Base-by-base conservation (phyloP, 2,888 invertebrate genomes). In the Orthosia cruda region DNA sequence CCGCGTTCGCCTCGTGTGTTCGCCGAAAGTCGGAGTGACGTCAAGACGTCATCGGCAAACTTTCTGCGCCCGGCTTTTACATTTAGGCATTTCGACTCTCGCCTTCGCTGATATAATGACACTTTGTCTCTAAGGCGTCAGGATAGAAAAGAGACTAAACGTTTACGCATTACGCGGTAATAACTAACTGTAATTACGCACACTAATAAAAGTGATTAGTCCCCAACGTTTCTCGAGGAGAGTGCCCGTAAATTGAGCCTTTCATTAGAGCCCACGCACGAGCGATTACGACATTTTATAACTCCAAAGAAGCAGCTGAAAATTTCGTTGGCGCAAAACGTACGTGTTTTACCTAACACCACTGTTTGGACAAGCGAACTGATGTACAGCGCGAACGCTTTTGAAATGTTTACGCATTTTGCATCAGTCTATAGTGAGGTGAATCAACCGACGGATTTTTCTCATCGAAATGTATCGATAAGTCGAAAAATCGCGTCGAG, bases 401-500 rank as follows among this genome's bases (percentile, higher is more conserved):
- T 88, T 91, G 89, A 91, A 92, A 93, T 93, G 92, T 93, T 93
- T 93, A 93, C 92, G 88, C 88, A 87, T 89, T 89, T 90, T 89
- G 80, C 80, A 77, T 62, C 77, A 74, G 86, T 80, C 74, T 78
- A 80, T 81, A 88, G 84, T 80, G 84, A 85, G 83, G 87, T 72
- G 83, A 84, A 74, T 84, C 81, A 85, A 85, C 87, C 71, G 74
- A 80, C 61, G 63, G 74, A 76, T 72, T 88, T 77, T 80, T 71
- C 74, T 47, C 64, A 65, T 16, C 61, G 52, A 81, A 72, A 80
- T 77, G 72, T 77, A 84, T 76, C 85, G 86, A 84, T 81, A 81
- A 71, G 79, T 75, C 26, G 64, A 59, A 73, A 64, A 71, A 61
- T 67, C 62, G n/a, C 62, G 70, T 50, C 20, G 45, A 47, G 69